phyloP scores from a whole-genome alignment of 2,888 invertebrate species.

The Agrotis segetum region DNA sequence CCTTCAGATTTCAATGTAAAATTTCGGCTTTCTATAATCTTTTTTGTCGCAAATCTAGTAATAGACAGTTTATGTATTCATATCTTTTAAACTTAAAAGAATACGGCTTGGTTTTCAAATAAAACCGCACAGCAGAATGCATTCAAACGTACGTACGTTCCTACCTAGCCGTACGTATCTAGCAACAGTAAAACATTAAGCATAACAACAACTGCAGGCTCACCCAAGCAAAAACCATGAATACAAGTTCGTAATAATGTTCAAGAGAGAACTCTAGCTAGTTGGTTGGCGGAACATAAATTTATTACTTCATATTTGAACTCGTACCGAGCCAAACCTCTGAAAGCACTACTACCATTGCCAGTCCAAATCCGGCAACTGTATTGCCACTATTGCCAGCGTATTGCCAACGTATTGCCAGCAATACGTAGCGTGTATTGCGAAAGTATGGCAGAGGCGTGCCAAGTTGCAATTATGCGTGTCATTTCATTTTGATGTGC shows the following conservation, averaged over 20 bases:
- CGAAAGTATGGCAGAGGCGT: slow-evolving; percentile 46
- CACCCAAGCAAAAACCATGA: slow-evolving; percentile 35
- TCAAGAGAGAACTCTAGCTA: slow-evolving; percentile 31
- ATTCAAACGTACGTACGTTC: background rate
- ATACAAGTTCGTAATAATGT: slow-evolving; percentile 45
- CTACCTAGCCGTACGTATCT: background rate
- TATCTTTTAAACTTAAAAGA: background rate
- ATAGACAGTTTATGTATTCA: no score
- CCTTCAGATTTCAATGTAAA: no score
- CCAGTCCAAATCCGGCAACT: slow-evolving; percentile 36
- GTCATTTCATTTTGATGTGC: slow-evolving; percentile 21
- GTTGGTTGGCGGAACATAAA: slow-evolving; percentile 50
- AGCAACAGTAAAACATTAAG: background rate
- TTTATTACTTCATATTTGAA: slow-evolving; percentile 63
- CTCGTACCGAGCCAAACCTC: slow-evolving; percentile 54
- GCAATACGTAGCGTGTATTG: slow-evolving; percentile 41
- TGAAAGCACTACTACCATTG: slow-evolving; percentile 39
- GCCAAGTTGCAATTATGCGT: slow-evolving; percentile 61
- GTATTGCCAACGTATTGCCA: slow-evolving; percentile 36
- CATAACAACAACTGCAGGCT: slow-evolving; percentile 11
- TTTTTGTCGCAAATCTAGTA: no score
- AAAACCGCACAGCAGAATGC: background rate
- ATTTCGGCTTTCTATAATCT: no score
- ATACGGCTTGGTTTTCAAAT: slow-evolving; percentile 2
- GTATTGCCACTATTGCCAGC: slow-evolving; percentile 41